Evolutionary conservation across 2,888 invertebrate species (phyloP).

Genomic region (Diarsia mendica): DNA sequence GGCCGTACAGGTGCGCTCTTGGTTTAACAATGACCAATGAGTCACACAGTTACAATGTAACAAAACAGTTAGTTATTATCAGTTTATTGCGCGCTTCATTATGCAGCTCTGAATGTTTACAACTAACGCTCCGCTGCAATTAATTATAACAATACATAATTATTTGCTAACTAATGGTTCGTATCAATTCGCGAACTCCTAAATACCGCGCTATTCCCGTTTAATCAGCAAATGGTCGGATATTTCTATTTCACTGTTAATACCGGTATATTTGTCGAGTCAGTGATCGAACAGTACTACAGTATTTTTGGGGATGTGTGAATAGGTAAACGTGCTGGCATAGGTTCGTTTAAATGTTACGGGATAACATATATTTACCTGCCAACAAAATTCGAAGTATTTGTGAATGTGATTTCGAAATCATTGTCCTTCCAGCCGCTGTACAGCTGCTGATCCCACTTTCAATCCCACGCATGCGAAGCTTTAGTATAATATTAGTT

Average conservation of each 20-base stretch:
- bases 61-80: slow-evolving; percentile 7
- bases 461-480: slow-evolving; percentile 66
- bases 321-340: background rate
- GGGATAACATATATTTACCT: background rate
- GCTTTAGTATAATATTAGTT: slow-evolving; percentile 68
- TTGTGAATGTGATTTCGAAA: no score
- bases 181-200: slow-evolving; percentile 45
- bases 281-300: slow-evolving; percentile 4
- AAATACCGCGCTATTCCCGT: slow-evolving; percentile 21
- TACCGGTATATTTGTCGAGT: slow-evolving; percentile 9
- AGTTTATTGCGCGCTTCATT: background rate
- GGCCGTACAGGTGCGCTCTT: background rate
- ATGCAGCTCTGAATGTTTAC: slow-evolving; percentile 14
- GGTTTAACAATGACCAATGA: background rate
- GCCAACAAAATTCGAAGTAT: background rate
- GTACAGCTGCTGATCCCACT: no score
- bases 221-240: slow-evolving; percentile 38
- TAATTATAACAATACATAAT: slow-evolving; percentile 37
- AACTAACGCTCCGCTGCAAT: slow-evolving; percentile 16
- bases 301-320: background rate
- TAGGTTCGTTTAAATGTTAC: background rate
- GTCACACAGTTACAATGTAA: background rate
- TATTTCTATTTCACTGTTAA: slow-evolving; percentile 18
- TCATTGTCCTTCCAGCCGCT: no score
- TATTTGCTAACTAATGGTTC: slow-evolving; percentile 33